phyloP scores from a whole-genome alignment of 2,888 invertebrate genomes.

The Nowickia ferox region DNA sequence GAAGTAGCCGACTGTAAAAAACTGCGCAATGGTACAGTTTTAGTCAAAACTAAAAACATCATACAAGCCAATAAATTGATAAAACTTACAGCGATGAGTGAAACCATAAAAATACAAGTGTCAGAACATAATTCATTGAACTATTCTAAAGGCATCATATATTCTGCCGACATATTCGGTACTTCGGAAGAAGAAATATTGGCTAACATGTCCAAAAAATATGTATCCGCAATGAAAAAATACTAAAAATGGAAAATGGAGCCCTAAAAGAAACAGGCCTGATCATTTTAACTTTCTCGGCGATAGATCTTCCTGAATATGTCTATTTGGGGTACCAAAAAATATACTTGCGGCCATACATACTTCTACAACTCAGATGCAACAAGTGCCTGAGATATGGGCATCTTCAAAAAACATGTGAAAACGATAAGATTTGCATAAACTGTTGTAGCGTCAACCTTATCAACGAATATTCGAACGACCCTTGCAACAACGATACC shows the following conservation, averaged over 20 bases:
- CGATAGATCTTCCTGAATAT: constrained; percentile 4
- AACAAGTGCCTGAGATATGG: constrained; percentile 28
- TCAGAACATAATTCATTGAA: no score
- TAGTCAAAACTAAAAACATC: constrained; percentile 61
- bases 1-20: constrained; percentile 59
- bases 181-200: constrained; percentile 54
- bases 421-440: constrained; percentile 3
- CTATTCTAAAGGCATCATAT: neutral
- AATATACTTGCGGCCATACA: constrained; percentile 47
- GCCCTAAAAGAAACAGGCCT: constrained; percentile 31
- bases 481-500: neutral
- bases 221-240: constrained; percentile 60
- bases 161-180: constrained; percentile 39
- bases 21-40: constrained; percentile 41
- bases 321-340: constrained; percentile 22
- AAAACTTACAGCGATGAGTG: no score
- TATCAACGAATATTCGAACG: constrained; percentile 1
- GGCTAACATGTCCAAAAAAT: constrained; percentile 42
- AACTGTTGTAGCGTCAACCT: constrained; percentile 29
- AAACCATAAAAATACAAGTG: no score
- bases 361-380: constrained; percentile 7
- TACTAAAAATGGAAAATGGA: constrained; percentile 51
- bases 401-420: neutral
- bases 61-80: neutral
- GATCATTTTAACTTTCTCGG: constrained; percentile 1